Base-by-base conservation (phyloP, 2,888 invertebrate genomes). In the Cosmia pyralina region DNA sequence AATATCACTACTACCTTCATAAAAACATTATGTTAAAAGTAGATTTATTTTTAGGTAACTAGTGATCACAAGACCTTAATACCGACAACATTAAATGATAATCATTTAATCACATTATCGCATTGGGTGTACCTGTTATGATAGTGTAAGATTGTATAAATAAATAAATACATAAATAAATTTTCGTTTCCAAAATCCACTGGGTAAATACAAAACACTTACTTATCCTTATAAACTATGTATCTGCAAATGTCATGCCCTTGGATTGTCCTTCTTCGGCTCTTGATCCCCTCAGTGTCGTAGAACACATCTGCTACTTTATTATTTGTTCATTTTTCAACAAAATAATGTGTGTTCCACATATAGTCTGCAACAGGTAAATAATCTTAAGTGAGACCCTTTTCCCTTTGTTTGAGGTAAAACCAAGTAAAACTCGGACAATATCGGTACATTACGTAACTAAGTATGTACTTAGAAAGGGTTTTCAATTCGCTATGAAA, bases 321-420 rank as follows among this genome's bases (percentile, higher is more conserved):
- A 81, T 75, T 81, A 66, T 75, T 84, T 75, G 84, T 81, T 69
- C 57, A 81, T 75, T 75, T 75, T 58, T 70, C 81, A 60, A 19
- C 52, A 7, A 77, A 80, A n/a, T 75, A 44, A 69, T 64, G 58
- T 64, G 58, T 65, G 60, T 52, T 53, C 48, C 38, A 58, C 34
- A 69, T 69, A 73, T 46, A 50, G 22, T 72, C 28, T 59, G 69
- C 84, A 83, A 73, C 80, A 83, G 55, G 65, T 60, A 77, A 66
- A 63, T 58, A 65, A 62, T 55, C 28, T 52, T 59, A 64, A 48
- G 46, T 60, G 59, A 57, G 59, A 78, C 55, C 63, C 68, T 83
- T 79, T 78, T 78, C 46, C 52, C 68, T 82, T 82, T 82, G 77
- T 77, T 50, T 64, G 13, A 77, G 28, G 65, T 57, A 57, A 34